Evolutionary conservation across 2,113 vertebrate genomes (phyloP), one percentile per base, ranked within the genome.

Genomic region (Cairina moschata): DNA sequence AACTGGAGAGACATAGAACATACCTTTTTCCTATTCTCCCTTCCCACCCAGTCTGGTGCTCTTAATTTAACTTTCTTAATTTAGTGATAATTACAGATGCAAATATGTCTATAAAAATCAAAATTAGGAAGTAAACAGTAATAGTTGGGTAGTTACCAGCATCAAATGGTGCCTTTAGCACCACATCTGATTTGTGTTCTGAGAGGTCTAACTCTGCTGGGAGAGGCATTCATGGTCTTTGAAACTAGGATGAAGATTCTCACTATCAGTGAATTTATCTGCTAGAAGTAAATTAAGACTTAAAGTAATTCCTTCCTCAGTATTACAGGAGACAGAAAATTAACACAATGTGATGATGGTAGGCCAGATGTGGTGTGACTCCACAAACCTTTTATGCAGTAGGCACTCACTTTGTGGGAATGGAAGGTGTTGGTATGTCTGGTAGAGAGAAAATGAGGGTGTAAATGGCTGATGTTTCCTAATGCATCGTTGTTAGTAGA

Each of bases 241-340:
- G 74, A 91, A 91, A 92, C 48, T 1, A 56, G 34, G 23, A 68
- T 65, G 23, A 91, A 87, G 62, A 79, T 68, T 87, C 21, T 82
- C 40, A 31, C 22, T 89, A 82, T 93, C 66, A 87, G 14, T 17
- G 44, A 91, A 58, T 68, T 76, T 84, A 93, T 93, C 89, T 91
- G 62, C 48, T 82, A 76, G 58, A 62, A 80, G 25, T 67, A 77
- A 94, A 91, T 82, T n/a, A 92, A 2, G 22, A 91, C 40, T 21
- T 76, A 23, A 92, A 69, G 54, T 46, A 96, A 34, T 50, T 91
- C 28, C 86, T 83, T 94, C 38, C 21, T 76, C 12, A 58, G 44
- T 76, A 78, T 34, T 88, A 36, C 69, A 90, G 86, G 73, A 93
- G 77, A 44, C 88, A 94, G 80, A 95, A 95, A 90, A 82, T 84